Base-by-base conservation (phyloP, 2,797 vertebrate species). In the Lacerta agilis region DNA sequence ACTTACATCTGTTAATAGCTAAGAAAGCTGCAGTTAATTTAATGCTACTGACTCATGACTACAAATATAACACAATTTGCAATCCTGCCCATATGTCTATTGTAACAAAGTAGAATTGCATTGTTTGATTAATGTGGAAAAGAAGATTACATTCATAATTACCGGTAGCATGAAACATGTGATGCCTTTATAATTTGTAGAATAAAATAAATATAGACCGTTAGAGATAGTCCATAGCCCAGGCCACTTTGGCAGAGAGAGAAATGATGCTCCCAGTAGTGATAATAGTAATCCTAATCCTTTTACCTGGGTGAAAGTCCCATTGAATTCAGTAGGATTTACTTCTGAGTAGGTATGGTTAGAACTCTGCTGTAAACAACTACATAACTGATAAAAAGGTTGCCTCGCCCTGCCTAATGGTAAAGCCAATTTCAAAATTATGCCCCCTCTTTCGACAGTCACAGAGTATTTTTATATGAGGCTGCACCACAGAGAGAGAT, bases 61-160 rank as follows among this genome's bases (percentile, higher is more conserved):
- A 64, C 29, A 58, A 64, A 84, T 79, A 79, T 79, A 88, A 83
- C 81, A 83, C 64, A 83, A 27, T 83, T 83, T 79, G 36, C 64
- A 88, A 38, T 83, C 43, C 25, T 41, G 18, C 8, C 49, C 75
- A 83, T 88, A 64, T 83, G 80, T 78, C 67, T 77, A 43, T 79
- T 79, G 29, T 25, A 61, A 58, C 36, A 43, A 55, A 79, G 45
- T 58, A 69, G 73, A 43, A 38, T 61, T 88, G 81, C 45, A 64
- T 64, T 43, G 27, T 61, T 75, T 79, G 64, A 69, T 25, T 83
- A 78, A 88, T 79, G 45, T 75, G 41, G 58, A 2, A 64, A 27
- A 79, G 45, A 79, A 78, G 29, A 71, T 33, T 79, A 71, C 17
- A 71, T 3, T 49, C 36, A 38, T 76, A 71, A 58, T 83, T 77